Conservation (phyloP, 2,113 vertebrate genomes). For the Tinamus guttatus region DNA sequence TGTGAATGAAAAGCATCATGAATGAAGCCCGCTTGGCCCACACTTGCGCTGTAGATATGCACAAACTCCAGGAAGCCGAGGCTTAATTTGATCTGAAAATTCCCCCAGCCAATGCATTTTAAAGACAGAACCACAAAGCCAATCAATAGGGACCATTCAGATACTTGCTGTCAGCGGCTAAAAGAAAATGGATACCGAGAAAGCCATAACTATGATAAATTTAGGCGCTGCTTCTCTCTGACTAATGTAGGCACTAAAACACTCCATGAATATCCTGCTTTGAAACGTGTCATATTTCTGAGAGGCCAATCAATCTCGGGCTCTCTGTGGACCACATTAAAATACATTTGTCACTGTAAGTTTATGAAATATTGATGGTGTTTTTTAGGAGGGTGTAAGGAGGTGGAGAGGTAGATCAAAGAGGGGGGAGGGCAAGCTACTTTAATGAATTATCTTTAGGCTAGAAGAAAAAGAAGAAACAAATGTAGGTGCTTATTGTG, state of each 20-base stretch:
- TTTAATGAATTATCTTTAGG: constrained; percentile 85
- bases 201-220: constrained; percentile 99
- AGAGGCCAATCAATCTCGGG: constrained; percentile 93
- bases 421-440: constrained; percentile 63
- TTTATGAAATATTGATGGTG: constrained; percentile 92
- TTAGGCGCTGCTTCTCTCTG: constrained; percentile 84
- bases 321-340: constrained; percentile 89
- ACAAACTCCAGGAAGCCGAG: constrained; percentile 50
- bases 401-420: constrained; percentile 84
- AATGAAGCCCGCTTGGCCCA: constrained; percentile 37
- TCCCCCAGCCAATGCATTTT: constrained; percentile 76
- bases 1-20: constrained; percentile 49
- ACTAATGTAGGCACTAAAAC: constrained; percentile 98
- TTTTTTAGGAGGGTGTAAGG: constrained; percentile 80
- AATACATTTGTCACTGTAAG: constrained; percentile 95
- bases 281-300: constrained; percentile 90
- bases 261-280: constrained; percentile 91
- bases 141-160: constrained; percentile 87
- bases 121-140: constrained; percentile 82
- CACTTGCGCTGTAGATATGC: neutral
- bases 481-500: constrained; percentile 60
- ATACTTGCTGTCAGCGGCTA: constrained; percentile 88
- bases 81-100: constrained; percentile 68
- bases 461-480: constrained; percentile 73
- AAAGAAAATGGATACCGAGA: constrained; percentile 94